A percentile compares a stretch with the other conserved stretches of the same genome.
phyloP scores from a whole-genome alignment of 2,797 vertebrate genomes.

The Ctenochaetus hawaiiensis region DNA sequence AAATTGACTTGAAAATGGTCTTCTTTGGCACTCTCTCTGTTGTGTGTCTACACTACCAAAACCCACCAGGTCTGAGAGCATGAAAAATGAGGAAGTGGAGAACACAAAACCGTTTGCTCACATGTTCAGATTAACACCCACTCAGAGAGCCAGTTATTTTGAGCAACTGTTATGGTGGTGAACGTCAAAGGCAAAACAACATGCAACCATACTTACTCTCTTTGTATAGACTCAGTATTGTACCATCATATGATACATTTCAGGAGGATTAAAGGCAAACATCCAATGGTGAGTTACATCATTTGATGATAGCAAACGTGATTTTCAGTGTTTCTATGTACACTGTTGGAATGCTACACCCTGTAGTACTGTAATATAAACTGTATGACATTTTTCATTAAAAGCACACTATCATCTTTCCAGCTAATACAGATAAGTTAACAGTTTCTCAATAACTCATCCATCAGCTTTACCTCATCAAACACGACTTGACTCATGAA shows the following conservation, averaged over 20 bases:
- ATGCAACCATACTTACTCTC: not conserved
- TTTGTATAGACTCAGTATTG: not conserved
- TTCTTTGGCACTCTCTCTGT: constrained; percentile 6
- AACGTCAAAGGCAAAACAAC: not conserved
- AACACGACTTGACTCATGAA: constrained; percentile 10
- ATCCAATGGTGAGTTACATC: not conserved
- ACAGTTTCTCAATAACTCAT: not conserved
- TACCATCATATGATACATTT: not conserved
- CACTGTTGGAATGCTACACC: not conserved
- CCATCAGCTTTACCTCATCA: constrained; percentile 8
- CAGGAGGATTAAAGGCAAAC: not conserved
- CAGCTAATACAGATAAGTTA: constrained; percentile 22
- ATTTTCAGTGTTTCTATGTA: not conserved
- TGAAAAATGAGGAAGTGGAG: constrained; percentile 5
- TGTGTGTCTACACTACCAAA: constrained; percentile 6
- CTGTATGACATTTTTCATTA: constrained; percentile 19
- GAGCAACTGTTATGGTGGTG: not conserved
- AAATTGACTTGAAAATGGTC: constrained; percentile 18
- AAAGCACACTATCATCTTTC: constrained; percentile 23
- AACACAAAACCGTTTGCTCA: constrained; percentile 11
- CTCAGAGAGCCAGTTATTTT: constrained; percentile 8
- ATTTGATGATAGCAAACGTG: not conserved
- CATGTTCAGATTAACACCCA: constrained; percentile 9
- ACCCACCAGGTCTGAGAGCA: constrained; percentile 6
- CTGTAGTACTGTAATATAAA: constrained; percentile 1